Evolutionary conservation across 1,140 invertebrate genomes (phyloP), one percentile per base, ranked within the genome.

Genomic region (Pinna nobilis): DNA sequence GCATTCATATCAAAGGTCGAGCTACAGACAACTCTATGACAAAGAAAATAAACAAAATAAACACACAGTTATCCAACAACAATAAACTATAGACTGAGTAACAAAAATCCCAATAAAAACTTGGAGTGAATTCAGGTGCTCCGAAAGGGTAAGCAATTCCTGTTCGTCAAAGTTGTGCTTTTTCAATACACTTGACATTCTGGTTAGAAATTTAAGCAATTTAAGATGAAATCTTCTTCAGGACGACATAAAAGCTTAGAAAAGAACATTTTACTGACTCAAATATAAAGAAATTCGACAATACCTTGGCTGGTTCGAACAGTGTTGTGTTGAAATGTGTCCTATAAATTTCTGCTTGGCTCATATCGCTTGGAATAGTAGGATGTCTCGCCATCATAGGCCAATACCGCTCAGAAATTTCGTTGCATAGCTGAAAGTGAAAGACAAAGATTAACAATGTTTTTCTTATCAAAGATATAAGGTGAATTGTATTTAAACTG

Each of bases 301-400:
- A 33, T 76, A 81, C 82, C 76, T 81, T 83, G 7, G 79, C 76
- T 15, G 82, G 82, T 33, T 83, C 79, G 61, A 82, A 82, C 11
- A 83, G 30, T 2, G 71, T 68, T 1, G 80, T 78, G 0, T 68
- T 72, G 64, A 83, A 83, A 47, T 83, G 78, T 1, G 76, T 76
- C n/a, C 82, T 70, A 64, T 80, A 82, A 13, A 82, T 64, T 55
- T 83, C 80, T 0, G 82, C 82, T 51, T 83, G 82, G 44, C 73
- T 80, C 4, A 83, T 66, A 33, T 73, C 78, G 11, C 44, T 65
- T 6, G 74, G 79, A 53, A 82, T 65, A n/a, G 69, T 76, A 30
- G 82, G 82, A 41, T 83, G 82, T 35, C 82, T 74, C 23, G 32
- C 30, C 44, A 83, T 55, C 25, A 74, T 35, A 7, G 73, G 75